Conservation (phyloP, 1,140 invertebrate genomes). For the Campoletis sonorensis region DNA sequence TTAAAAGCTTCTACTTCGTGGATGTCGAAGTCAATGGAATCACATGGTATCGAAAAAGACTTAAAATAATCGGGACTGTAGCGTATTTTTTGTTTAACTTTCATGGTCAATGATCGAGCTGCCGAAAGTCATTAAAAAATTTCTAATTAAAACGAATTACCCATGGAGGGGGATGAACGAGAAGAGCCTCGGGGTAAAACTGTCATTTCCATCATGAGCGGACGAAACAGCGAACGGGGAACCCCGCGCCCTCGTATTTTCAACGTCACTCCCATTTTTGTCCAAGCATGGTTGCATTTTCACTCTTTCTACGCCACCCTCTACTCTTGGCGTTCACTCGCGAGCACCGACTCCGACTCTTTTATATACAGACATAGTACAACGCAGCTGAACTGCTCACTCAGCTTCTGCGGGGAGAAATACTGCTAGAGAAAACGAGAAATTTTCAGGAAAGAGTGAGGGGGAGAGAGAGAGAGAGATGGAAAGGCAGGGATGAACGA, state of each 20-base stretch:
- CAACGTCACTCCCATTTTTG: constrained; percentile 9
- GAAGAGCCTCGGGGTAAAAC: not conserved
- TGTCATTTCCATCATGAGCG: constrained; percentile 12
- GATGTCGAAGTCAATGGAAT: no score
- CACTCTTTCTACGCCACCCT: not conserved
- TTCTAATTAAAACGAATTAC: constrained; percentile 3
- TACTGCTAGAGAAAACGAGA: constrained; percentile 24
- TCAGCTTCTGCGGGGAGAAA: constrained; percentile 32
- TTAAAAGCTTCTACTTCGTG: no score
- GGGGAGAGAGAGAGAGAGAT: constrained; percentile 18
- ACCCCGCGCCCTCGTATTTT: constrained; percentile 1
- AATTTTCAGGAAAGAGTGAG: constrained; percentile 5
- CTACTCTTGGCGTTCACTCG: constrained; percentile 6
- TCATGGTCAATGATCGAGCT: not conserved
- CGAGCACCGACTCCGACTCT: not conserved
- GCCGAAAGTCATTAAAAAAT: not conserved
- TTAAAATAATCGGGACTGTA: not conserved
- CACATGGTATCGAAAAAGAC: not conserved
- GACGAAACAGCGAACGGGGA: not conserved
- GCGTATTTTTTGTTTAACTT: not conserved
- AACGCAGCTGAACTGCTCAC: constrained; percentile 17
- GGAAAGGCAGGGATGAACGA: not conserved
- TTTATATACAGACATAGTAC: not conserved
- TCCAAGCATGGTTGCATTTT: not conserved
- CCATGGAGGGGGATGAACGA: not conserved